These are phyloP conservation scores for Lamprologus callipterus DNA, from an alignment of 2,113 vertebrate genomes.

Conservation along the genomic window DNA sequence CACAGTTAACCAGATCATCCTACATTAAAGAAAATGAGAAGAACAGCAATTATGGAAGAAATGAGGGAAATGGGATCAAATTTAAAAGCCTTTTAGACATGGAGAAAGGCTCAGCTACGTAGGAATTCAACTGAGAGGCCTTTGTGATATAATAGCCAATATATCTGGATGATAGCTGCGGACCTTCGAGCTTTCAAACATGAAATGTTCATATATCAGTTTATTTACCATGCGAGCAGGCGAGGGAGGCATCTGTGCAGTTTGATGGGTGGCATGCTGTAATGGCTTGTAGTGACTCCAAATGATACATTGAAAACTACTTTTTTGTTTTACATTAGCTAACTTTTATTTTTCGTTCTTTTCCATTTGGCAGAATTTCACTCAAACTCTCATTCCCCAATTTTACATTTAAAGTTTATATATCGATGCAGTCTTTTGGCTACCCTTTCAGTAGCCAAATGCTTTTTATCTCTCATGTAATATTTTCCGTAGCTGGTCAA, in stretches of 20 bases:
- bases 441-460: background rate
- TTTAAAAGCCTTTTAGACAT: constrained; percentile 55
- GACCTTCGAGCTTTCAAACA: background rate
- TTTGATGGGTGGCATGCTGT: background rate
- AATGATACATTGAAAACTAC: background rate
- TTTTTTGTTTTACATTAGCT: background rate
- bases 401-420: background rate
- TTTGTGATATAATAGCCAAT: constrained; percentile 36
- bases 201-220: constrained; percentile 13
- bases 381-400: background rate
- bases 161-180: background rate
- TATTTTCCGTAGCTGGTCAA: background rate
- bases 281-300: background rate
- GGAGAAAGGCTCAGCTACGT: background rate
- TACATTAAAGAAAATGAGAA: constrained; percentile 61
- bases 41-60: constrained; percentile 50
- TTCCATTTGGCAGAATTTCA: background rate
- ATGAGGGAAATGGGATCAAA: constrained; percentile 52
- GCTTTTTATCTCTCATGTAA: background rate
- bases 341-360: background rate
- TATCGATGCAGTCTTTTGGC: background rate
- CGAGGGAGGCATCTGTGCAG: background rate
- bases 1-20: constrained; percentile 63
- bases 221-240: background rate
- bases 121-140: constrained; percentile 28